These are phyloP conservation scores for Drosophila pachea DNA, from an alignment of 1,140 invertebrate genomes.

Conservation along the genomic window DNA sequence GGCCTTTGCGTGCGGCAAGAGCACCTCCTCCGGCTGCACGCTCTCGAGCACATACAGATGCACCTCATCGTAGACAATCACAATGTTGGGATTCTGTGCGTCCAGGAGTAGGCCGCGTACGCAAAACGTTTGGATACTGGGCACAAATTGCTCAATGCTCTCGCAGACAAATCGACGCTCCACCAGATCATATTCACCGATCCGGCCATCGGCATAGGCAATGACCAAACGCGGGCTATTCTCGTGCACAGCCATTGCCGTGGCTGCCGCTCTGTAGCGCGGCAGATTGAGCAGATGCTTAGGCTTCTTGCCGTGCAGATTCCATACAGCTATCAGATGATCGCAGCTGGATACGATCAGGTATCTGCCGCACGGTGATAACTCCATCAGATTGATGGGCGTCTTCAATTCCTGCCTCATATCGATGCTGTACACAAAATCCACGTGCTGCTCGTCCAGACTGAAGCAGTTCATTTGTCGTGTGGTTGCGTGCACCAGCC, in stretches of 20 bases:
- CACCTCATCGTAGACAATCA: slow-evolving; percentile 84
- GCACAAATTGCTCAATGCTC: slow-evolving; percentile 58
- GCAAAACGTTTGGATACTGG: slow-evolving; percentile 54
- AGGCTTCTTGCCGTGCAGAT: slow-evolving; percentile 77
- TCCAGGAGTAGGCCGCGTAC: slow-evolving; percentile 82
- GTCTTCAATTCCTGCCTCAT: slow-evolving; percentile 20
- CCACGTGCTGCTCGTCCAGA: slow-evolving; percentile 10
- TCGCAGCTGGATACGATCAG: slow-evolving; percentile 82
- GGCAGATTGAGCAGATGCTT: slow-evolving; percentile 82
- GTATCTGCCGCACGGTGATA: slow-evolving; percentile 81
- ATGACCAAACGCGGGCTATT: slow-evolving; percentile 81
- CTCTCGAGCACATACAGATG: slow-evolving; percentile 82
- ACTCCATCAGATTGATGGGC: slow-evolving; percentile 29
- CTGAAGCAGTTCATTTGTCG: slow-evolving; percentile 56
- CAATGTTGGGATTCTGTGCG: slow-evolving; percentile 80
- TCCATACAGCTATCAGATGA: slow-evolving; percentile 83
- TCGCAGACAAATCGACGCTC: slow-evolving; percentile 81
- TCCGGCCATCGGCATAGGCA: slow-evolving; percentile 86
- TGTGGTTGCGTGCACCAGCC: slow-evolving; percentile 62
- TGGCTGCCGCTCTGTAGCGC: slow-evolving; percentile 83
- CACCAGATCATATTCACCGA: slow-evolving; percentile 85
- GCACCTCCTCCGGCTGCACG: slow-evolving; percentile 3
- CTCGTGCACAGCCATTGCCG: slow-evolving; percentile 83
- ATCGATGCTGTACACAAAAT: slow-evolving; percentile 27
- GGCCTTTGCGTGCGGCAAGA: slow-evolving; percentile 9